Conservation (phyloP, 2,888 invertebrate genomes). For the Euphydryas editha region DNA sequence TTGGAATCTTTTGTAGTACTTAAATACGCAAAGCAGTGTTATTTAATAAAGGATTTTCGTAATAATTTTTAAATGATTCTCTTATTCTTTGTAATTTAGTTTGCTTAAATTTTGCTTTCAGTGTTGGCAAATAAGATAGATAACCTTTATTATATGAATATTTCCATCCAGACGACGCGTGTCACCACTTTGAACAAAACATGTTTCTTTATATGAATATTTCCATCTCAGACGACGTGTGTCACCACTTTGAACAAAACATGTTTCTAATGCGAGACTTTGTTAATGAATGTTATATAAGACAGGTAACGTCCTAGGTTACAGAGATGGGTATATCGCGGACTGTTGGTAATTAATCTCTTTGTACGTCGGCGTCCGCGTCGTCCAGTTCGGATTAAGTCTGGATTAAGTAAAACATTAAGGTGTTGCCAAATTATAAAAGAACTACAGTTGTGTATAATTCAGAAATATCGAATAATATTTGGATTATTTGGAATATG, state of each 20-base stretch:
- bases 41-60: not conserved
- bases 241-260: slow-evolving; percentile 45
- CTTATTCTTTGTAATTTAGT: not conserved
- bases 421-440: slow-evolving; percentile 18
- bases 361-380: slow-evolving; percentile 24
- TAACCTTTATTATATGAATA: slow-evolving; percentile 41
- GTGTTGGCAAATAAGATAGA: slow-evolving; percentile 3
- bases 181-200: slow-evolving; percentile 45
- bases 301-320: slow-evolving; percentile 37
- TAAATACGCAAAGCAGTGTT: slow-evolving; percentile 12
- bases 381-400: slow-evolving; percentile 31
- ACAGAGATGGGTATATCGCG: slow-evolving; percentile 27
- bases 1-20: slow-evolving; percentile 45
- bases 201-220: slow-evolving; percentile 49
- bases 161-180: slow-evolving; percentile 42
- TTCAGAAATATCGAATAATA: not conserved
- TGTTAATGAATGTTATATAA: slow-evolving; percentile 63
- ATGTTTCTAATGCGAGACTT: slow-evolving; percentile 47
- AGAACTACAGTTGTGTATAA: slow-evolving; percentile 4
- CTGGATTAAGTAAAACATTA: slow-evolving; percentile 23
- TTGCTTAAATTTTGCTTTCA: not conserved
- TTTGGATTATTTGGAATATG: too few relatives aligned
- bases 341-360: slow-evolving; percentile 28
- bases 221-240: slow-evolving; percentile 43
- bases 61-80: not conserved